Evolutionary conservation across 2,113 vertebrate species (phyloP).

Genomic region (Calcarius ornatus): DNA sequence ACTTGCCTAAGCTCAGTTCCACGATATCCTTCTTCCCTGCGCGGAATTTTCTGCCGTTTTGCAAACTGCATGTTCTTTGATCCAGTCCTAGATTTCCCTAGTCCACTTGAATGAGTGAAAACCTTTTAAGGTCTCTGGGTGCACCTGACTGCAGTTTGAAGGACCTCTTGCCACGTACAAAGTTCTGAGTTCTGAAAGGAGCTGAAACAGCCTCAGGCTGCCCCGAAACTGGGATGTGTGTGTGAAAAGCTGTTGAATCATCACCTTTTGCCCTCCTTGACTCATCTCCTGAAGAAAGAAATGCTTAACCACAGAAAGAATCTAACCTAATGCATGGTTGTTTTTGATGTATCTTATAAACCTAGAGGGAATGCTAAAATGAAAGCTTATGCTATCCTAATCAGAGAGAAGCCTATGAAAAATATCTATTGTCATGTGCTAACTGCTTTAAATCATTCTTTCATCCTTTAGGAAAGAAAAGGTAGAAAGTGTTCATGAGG

Average conservation of each 20-base stretch:
- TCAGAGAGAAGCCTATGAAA: not conserved
- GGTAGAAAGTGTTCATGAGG: not conserved
- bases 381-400: not conserved
- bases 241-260: not conserved
- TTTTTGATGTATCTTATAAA: not conserved
- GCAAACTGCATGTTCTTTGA: not conserved
- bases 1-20: not conserved
- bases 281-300: conserved; percentile 23
- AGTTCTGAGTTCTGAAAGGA: not conserved
- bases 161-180: not conserved
- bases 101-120: not conserved
- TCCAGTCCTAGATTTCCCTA: not conserved
- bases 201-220: conserved; percentile 25
- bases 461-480: not conserved
- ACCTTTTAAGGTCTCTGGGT: not conserved
- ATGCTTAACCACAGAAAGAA: conserved; percentile 25
- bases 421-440: not conserved
- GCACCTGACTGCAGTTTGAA: not conserved
- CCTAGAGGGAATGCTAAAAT: not conserved
- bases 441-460: not conserved
- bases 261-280: not conserved
- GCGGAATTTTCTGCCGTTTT: not conserved
- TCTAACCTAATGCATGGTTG: not conserved
- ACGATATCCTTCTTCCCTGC: not conserved
- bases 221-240: not conserved